Percentiles rank a stretch among this genome's conserved stretches.
Conservation (phyloP, 2,797 vertebrate genomes). For the Sebastes taczanowskii region DNA sequence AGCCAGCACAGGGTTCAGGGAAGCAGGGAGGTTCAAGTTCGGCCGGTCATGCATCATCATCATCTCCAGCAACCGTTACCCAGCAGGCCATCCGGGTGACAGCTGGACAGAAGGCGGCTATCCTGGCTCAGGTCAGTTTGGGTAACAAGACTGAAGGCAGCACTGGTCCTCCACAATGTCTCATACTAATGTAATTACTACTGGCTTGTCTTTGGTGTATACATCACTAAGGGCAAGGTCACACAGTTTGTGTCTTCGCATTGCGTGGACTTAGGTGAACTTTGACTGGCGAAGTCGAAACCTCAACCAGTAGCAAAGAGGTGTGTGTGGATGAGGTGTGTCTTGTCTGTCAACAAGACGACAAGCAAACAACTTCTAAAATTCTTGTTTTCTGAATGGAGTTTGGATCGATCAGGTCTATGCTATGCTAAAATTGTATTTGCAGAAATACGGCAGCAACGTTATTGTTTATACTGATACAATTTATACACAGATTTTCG, state of each 20-base stretch:
- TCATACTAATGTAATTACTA: background rate
- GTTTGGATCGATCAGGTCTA: too few relatives aligned
- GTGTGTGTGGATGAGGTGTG: background rate
- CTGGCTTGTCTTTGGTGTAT: background rate
- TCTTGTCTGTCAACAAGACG: too few relatives aligned
- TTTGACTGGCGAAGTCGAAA: background rate
- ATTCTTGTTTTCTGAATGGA: too few relatives aligned
- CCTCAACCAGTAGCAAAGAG: background rate
- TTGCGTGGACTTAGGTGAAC: background rate
- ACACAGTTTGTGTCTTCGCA: background rate
- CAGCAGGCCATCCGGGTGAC: conserved; percentile 94
- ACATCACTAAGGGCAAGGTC: background rate
- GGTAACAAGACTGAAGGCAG: background rate
- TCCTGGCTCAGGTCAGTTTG: conserved; percentile 92
- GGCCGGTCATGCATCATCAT: conserved; percentile 84
- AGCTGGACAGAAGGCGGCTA: conserved; percentile 94
- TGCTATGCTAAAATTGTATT: too few relatives aligned
- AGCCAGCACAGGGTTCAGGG: conserved; percentile 90
- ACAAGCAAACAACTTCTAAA: too few relatives aligned
- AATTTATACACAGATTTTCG: too few relatives aligned
- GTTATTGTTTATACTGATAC: too few relatives aligned
- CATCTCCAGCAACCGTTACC: conserved; percentile 85
- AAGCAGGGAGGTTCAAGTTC: conserved; percentile 87
- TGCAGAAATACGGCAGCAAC: too few relatives aligned
- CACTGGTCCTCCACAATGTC: background rate